Base-by-base conservation (phyloP, 2,888 invertebrate species). In the Xestia rhomboidea region DNA sequence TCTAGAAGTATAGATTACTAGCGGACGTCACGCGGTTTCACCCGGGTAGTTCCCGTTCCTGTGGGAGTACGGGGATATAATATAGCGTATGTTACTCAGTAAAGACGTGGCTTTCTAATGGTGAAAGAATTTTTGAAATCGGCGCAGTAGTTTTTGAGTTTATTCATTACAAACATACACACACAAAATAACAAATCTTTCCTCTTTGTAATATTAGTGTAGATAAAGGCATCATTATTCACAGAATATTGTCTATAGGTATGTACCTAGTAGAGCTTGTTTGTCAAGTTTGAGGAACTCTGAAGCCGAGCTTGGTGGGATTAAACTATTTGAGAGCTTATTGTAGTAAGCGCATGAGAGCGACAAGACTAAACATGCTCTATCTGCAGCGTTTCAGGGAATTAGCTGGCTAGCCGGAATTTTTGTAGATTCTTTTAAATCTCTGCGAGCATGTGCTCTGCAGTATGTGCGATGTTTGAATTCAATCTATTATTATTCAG, bases 251-350 rank as follows among this genome's bases (percentile, higher is more conserved):
- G 46, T 80, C 38, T 68, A 13, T 60, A 18, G 49, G 18, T 49
- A 30, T 11, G 49, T 49, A 49, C 49, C 21, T 21, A 69, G 38
- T 62, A 51, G 57, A 38, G 57, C 44, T 64, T 49, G 57, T 70
- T 49, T 57, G 69, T 62, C 51, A 54, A 78, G 75, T 73, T 79
- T 66, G 68, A 57, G 70, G 46, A 54, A 76, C 49, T 64, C 38
- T n/a, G 63, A 70, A 79, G 62, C 71, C 73, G 13, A 38, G 60
- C 27, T 76, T 64, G 54, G 72, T 67, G 30, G 82, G 69, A 67
- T 82, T 73, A 75, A 77, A 75, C 73, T 64, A 79, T 79, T 82
- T 76, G 38, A 60, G 73, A 84, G 85, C 68, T 82, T 73, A 73
- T 69, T 71, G 63, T 72, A 60, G 57, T 63, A 30, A 76, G 57